Percentiles rank a stretch among this genome's conserved stretches.
phyloP scores from a whole-genome alignment of 2,888 invertebrate species.

The Laothoe populi region DNA sequence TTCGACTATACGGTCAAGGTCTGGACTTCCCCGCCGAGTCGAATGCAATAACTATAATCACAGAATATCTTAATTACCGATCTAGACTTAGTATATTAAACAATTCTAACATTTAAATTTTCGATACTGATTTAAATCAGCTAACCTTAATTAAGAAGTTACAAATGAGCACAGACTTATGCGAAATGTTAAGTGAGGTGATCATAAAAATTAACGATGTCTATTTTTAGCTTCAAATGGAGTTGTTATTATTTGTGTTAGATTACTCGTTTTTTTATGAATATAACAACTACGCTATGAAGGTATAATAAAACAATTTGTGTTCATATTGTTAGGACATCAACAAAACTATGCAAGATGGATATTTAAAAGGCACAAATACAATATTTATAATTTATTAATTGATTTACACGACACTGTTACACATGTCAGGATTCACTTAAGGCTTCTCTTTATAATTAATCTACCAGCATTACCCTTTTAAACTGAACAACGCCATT shows the following conservation, averaged over 20 bases:
- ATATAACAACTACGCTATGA: no score
- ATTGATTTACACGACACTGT: no score
- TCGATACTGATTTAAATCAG: background rate
- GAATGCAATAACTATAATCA: background rate
- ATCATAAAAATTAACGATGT: background rate
- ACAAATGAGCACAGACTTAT: background rate
- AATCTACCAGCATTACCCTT: no score
- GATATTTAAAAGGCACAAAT: no score
- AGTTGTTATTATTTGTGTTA: background rate
- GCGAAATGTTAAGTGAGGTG: background rate
- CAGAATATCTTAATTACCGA: background rate
- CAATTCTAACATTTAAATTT: background rate
- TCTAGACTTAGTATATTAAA: background rate
- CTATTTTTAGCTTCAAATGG: background rate
- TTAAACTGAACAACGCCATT: no score
- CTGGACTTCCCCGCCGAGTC: background rate
- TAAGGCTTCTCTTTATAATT: no score
- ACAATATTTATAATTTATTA: no score
- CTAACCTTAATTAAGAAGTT: background rate
- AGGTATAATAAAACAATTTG: no score
- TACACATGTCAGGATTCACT: no score
- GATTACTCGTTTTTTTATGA: background rate
- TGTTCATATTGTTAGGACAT: no score
- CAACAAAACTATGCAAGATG: no score
- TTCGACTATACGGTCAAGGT: background rate